Evolutionary conservation across 2,113 vertebrate species (phyloP).

Genomic region (Cyphomyrus discorhynchus): DNA sequence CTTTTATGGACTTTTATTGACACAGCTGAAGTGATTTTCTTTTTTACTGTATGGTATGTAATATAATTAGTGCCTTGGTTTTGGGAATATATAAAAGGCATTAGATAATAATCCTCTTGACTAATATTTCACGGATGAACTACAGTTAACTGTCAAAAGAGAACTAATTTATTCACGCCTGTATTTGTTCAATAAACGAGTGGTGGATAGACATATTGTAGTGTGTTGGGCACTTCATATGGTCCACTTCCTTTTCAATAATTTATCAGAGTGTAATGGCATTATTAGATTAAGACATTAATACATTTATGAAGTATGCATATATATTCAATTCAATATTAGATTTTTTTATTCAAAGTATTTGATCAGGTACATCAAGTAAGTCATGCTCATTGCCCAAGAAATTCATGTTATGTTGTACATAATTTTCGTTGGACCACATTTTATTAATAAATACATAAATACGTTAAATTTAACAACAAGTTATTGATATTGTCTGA

Average conservation of each 20-base stretch:
- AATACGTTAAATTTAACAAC: background rate
- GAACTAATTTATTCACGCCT: background rate
- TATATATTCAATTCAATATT: background rate
- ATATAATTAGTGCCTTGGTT: background rate
- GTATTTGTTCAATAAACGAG: slow-evolving; percentile 21
- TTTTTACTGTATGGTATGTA: background rate
- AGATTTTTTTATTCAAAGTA: background rate
- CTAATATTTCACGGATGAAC: background rate
- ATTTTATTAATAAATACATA: background rate
- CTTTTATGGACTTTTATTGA: background rate
- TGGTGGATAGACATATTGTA: background rate
- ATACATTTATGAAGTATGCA: background rate
- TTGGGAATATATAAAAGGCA: background rate
- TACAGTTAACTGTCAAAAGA: background rate
- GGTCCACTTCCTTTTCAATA: background rate
- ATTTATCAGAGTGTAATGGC: background rate
- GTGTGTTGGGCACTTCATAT: background rate
- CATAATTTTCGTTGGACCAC: background rate
- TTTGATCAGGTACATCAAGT: background rate
- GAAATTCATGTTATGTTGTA: background rate
- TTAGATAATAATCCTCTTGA: background rate
- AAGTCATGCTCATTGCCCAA: background rate
- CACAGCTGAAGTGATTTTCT: background rate
- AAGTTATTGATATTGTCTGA: background rate
- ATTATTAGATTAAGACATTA: background rate